Conservation (phyloP, 30 jellyfish, hydroid and myxozoan species). For the Catostylus mosaicus region DNA sequence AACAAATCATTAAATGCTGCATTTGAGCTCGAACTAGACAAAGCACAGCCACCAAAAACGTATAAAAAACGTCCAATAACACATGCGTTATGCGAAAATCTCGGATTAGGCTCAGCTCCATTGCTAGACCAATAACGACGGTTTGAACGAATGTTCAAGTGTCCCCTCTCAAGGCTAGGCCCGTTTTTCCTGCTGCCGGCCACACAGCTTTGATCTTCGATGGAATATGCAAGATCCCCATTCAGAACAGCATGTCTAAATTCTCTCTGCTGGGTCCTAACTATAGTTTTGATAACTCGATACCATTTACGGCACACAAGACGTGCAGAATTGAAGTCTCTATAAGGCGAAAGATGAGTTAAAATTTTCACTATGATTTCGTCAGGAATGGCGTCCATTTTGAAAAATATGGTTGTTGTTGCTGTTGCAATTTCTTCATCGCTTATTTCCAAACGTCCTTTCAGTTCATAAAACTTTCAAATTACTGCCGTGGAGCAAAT, state of each 20-base stretch:
- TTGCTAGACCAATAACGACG: constrained; percentile 21
- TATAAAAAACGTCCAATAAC: constrained; percentile 61
- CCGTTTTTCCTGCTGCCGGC: constrained; percentile 7
- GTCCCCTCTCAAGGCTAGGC: constrained; percentile 7
- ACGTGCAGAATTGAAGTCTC: constrained; percentile 62
- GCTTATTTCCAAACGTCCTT: not conserved
- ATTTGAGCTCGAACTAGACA: constrained; percentile 58
- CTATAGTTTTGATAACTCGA: constrained; percentile 58
- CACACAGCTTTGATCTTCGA: constrained; percentile 32
- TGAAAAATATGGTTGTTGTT: constrained; percentile 1
- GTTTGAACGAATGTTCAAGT: constrained; percentile 21
- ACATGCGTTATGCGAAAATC: constrained; percentile 87
- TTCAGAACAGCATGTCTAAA: constrained; percentile 40
- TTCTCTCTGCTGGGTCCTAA: constrained; percentile 19
- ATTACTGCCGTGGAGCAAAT: not conserved
- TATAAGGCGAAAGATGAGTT: constrained; percentile 84
- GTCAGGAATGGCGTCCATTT: constrained; percentile 78
- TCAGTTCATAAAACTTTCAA: not conserved
- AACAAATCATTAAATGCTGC: constrained; percentile 85
- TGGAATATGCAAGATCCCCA: constrained; percentile 55
- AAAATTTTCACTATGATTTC: constrained; percentile 76
- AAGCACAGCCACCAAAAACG: constrained; percentile 89
- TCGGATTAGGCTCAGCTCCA: constrained; percentile 67
- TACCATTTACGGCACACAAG: constrained; percentile 87
- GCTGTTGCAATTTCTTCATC: constrained; percentile 24